phyloP scores from a whole-genome alignment of 2,113 vertebrate species.

The Tautogolabrus adspersus region DNA sequence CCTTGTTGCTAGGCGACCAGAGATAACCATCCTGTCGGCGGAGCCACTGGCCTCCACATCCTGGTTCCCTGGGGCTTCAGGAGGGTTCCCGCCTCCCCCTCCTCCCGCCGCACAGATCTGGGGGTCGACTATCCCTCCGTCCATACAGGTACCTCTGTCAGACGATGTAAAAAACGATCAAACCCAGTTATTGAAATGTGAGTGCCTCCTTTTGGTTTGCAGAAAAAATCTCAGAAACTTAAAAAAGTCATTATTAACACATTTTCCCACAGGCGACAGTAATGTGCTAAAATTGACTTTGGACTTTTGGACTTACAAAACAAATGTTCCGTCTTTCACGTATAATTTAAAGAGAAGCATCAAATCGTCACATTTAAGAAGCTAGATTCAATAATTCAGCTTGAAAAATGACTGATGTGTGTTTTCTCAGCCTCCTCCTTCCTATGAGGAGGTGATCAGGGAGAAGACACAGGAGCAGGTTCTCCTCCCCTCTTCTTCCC shows the following conservation, averaged over 20 bases:
- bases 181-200: too few species aligned
- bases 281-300: too few species aligned
- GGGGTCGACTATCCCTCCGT: slow-evolving; percentile 87
- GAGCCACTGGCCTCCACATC: slow-evolving; percentile 89
- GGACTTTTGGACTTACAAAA: too few species aligned
- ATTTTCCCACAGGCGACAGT: too few species aligned
- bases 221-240: too few species aligned
- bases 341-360: too few species aligned
- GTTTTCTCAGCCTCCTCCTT: slow-evolving; percentile 90
- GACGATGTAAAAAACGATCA: too few species aligned
- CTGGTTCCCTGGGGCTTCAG: slow-evolving; percentile 90
- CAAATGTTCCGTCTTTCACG: too few species aligned
- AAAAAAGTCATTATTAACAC: too few species aligned
- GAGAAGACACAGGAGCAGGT: slow-evolving; percentile 95
- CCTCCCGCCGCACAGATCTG: slow-evolving; percentile 88
- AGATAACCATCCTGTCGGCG: slow-evolving; percentile 97
- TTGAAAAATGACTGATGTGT: not conserved
- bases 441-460: slow-evolving; percentile 97
- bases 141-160: slow-evolving; percentile 85
- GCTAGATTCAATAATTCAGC: too few species aligned
- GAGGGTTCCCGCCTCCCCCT: slow-evolving; percentile 83
- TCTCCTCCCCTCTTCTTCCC: slow-evolving; percentile 68
- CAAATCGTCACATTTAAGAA: too few species aligned
- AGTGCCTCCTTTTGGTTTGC: too few species aligned
- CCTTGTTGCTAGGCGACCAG: slow-evolving; percentile 87